A percentile compares a stretch with the other conserved stretches of the same genome.
These are phyloP conservation scores for Tolypeutes matacus DNA, from an alignment of 2,797 vertebrate genomes.

Conservation along the genomic window DNA sequence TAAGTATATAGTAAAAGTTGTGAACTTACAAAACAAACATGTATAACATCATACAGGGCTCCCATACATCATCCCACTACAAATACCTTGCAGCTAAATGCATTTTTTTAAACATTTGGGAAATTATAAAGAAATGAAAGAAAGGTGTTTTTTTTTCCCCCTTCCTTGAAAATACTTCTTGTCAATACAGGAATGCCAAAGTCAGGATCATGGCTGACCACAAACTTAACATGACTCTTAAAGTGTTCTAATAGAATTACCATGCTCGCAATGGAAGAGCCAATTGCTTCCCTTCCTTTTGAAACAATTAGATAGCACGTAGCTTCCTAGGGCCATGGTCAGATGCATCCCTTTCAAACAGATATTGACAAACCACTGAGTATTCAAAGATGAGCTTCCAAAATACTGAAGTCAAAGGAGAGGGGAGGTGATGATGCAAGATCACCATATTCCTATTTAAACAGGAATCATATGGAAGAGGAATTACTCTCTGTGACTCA, in stretches of 20 bases:
- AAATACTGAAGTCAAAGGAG: neutral
- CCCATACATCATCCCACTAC: no score
- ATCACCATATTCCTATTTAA: neutral
- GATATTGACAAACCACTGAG: neutral
- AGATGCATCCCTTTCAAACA: neutral
- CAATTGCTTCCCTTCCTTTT: neutral
- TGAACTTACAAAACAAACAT: no score
- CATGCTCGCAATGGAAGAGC: fast-evolving
- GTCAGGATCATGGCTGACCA: neutral
- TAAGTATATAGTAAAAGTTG: no score
- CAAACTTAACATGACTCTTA: fast-evolving
- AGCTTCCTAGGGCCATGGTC: neutral
- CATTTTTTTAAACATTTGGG: neutral
- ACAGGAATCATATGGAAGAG: neutral
- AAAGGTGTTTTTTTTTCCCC: neutral
- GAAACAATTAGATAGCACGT: fast-evolving
- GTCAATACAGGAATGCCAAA: neutral
- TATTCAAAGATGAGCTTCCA: neutral
- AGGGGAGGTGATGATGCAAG: neutral
- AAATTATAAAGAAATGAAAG: neutral
- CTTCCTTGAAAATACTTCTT: neutral
- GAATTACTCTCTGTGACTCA: constrained; percentile 11
- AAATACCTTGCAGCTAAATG: neutral
- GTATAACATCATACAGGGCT: no score
- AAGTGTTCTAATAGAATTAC: neutral